Base-by-base conservation (phyloP, 2,888 invertebrate genomes). In the Encarsia formosa region DNA sequence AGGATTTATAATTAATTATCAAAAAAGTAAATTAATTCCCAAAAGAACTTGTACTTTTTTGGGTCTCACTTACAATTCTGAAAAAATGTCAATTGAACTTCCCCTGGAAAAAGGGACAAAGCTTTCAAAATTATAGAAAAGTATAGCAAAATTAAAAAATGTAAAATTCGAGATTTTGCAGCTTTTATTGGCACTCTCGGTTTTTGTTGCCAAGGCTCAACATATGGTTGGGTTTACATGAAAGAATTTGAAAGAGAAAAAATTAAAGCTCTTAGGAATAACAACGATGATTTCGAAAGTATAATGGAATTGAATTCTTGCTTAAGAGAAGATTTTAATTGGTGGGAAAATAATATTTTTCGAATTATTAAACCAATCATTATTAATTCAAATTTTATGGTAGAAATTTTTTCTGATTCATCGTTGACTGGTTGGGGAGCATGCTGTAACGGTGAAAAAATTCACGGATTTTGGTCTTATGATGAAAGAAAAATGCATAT, bases 141-240 rank as follows among this genome's bases (percentile, higher is more conserved):
- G n/a, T 20, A 19, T 38, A 6, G 2, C n/a, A 9, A 38, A 38
- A 18, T 13, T 20, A 13, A 13, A 18, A 11, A 18, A 9, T 47
- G 46, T 38, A 46, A 4, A 37, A 51, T 57, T 15, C 43, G 52
- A 42, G 53, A 59, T 24, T 54, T 58, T 38, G 49, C 52, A 5
- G 5, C 9, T 11, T 20, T 38, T 20, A 38, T 38, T 20, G 38
- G 38, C 4, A 22, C 5, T 3, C 8, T 38, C 3, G 38, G 38
- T 11, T 38, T 38, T 9, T 38, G 20, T 20, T 38, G 38, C 15
- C 19, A 38, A 13, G 20, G 20, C 3, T 6, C 20, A 20, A 15
- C 22, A 3, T 19, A 38, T 13, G 38, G 52, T n/a, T 42, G 42
- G 42, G n/a, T 48, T 11, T 45, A 48, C 9, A 31, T 40, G 8